Percentiles rank a stretch among this genome's conserved stretches.
These are phyloP conservation scores for Apomyelois bistriatella DNA, from an alignment of 2,888 invertebrate genomes.

Conservation along the genomic window DNA sequence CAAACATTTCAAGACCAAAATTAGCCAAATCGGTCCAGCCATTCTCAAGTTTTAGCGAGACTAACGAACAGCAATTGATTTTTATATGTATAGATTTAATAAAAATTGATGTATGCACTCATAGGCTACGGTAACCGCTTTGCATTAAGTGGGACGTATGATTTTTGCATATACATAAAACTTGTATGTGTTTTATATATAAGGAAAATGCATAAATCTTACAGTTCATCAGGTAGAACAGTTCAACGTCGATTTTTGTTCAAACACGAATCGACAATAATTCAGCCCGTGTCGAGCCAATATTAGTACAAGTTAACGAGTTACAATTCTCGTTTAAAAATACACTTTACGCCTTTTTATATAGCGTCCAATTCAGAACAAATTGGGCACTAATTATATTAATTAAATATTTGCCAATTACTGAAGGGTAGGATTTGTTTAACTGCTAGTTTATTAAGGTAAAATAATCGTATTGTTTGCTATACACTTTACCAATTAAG, in stretches of 20 bases:
- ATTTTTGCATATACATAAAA: too few relatives aligned
- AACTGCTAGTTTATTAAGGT: conserved; percentile 17
- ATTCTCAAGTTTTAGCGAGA: too few relatives aligned
- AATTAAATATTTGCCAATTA: conserved; percentile 65
- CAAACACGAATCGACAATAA: conserved; percentile 63
- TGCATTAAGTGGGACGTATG: too few relatives aligned
- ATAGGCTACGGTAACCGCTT: too few relatives aligned
- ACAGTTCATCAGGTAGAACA: too few relatives aligned
- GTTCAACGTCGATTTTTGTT: conserved; percentile 25
- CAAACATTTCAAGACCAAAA: too few relatives aligned
- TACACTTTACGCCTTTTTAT: conserved; percentile 15
- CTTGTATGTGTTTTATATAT: too few relatives aligned
- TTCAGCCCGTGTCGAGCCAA: conserved; percentile 54
- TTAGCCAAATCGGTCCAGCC: too few relatives aligned
- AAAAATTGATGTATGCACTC: too few relatives aligned
- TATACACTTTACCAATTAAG: conserved; percentile 11
- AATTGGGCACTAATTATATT: conserved; percentile 47
- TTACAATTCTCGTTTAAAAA: conserved; percentile 28
- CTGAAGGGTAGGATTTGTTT: conserved; percentile 39
- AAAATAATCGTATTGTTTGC: conserved; percentile 11
- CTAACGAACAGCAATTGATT: too few relatives aligned
- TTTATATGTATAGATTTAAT: too few relatives aligned
- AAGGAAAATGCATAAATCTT: too few relatives aligned
- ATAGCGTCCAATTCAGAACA: conserved; percentile 24
- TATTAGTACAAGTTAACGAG: conserved; percentile 67